These are phyloP conservation scores for Oryctes rhinoceros DNA, from an alignment of 1,140 invertebrate species.

Conservation along the genomic window DNA sequence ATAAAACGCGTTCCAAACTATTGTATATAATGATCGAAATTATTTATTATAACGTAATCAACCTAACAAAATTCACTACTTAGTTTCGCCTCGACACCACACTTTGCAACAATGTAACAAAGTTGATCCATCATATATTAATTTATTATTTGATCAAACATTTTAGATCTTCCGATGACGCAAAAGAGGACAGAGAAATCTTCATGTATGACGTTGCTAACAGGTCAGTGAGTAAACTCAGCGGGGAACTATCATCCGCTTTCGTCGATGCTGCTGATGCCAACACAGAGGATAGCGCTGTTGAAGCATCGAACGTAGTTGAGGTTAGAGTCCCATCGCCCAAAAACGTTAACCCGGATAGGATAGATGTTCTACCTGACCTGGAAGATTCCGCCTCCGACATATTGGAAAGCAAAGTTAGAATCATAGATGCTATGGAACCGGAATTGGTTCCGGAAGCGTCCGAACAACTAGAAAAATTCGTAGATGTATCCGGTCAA, in stretches of 20 bases:
- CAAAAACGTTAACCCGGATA: constrained; percentile 45
- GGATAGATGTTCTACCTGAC: constrained; percentile 41
- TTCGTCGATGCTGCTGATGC: constrained; percentile 86
- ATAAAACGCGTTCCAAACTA: no score
- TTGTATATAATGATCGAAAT: no score
- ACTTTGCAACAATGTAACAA: no score
- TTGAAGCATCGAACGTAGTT: constrained; percentile 45
- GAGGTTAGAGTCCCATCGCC: constrained; percentile 52
- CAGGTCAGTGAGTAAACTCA: constrained; percentile 72
- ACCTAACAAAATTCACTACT: no score
- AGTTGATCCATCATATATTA: no score
- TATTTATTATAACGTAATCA: no score
- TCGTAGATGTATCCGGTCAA: constrained; percentile 54
- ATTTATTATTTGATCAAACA: no score
- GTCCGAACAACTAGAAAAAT: constrained; percentile 53
- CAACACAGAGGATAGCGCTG: constrained; percentile 50
- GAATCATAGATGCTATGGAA: constrained; percentile 51
- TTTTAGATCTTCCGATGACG: constrained; percentile 62
- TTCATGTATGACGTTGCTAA: constrained; percentile 84
- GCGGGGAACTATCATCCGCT: constrained; percentile 79
- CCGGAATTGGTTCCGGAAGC: constrained; percentile 48
- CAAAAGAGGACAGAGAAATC: constrained; percentile 74
- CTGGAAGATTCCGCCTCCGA: constrained; percentile 49
- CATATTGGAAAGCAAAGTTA: constrained; percentile 50
- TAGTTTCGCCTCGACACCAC: no score